phyloP scores from a whole-genome alignment of 2,113 vertebrate species.

The Triplophysa dalaica region DNA sequence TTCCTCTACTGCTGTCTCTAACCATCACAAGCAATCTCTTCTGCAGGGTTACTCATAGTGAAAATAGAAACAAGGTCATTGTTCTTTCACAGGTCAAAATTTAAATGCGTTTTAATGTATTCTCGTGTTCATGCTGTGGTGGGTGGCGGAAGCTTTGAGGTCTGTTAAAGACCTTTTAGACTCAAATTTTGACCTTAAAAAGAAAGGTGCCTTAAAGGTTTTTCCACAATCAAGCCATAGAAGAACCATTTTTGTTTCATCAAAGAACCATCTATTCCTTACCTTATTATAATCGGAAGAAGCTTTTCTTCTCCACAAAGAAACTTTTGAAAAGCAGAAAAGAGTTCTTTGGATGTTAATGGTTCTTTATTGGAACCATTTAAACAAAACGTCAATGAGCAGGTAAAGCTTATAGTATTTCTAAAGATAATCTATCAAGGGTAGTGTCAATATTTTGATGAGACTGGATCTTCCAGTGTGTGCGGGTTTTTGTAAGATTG shows the following conservation, averaged over 20 bases:
- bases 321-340: too few relatives aligned
- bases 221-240: too few relatives aligned
- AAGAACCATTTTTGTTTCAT: too few relatives aligned
- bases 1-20: background rate
- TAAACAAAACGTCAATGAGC: too few relatives aligned
- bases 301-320: too few relatives aligned
- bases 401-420: background rate
- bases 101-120: background rate
- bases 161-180: background rate
- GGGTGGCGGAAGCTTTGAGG: background rate
- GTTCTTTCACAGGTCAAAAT: background rate
- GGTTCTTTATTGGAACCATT: too few relatives aligned
- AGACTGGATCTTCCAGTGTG: background rate
- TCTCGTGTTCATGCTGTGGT: background rate
- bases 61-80: slow-evolving; percentile 1
- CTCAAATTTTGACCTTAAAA: background rate
- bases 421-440: background rate
- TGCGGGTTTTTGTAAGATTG: background rate
- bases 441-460: background rate
- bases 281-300: too few relatives aligned
- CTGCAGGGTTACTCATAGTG: background rate
- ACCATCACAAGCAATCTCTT: slow-evolving; percentile 17
- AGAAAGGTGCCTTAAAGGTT: too few relatives aligned
- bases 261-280: too few relatives aligned
- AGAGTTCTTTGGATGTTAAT: too few relatives aligned